These are phyloP conservation scores for Scaptomyza cyrtandrae DNA, from an alignment of 2,888 invertebrate species.

Conservation along the genomic window DNA sequence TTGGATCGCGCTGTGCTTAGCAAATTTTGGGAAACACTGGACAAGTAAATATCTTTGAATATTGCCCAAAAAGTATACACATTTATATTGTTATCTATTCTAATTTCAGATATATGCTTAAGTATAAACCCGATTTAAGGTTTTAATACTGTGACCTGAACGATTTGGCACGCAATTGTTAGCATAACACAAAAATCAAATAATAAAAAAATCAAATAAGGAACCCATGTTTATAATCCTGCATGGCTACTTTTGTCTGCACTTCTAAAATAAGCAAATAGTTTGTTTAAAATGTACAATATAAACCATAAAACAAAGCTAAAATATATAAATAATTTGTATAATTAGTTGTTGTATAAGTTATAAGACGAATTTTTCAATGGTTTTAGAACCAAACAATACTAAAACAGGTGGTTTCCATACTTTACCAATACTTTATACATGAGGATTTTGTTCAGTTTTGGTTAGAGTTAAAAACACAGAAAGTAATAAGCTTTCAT, in stretches of 20 bases:
- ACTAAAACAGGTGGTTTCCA: background rate
- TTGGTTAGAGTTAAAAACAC: too few species aligned
- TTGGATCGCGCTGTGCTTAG: constrained; percentile 97
- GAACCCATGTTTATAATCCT: constrained; percentile 10
- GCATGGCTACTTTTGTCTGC: constrained; percentile 8
- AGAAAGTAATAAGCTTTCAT: too few species aligned
- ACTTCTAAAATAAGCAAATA: constrained; percentile 26
- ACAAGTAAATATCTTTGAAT: constrained; percentile 88
- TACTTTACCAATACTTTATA: background rate
- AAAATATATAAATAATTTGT: constrained; percentile 51
- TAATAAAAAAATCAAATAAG: background rate
- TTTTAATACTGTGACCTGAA: constrained; percentile 64
- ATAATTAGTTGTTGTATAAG: constrained; percentile 64
- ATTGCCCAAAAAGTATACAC: too few species aligned
- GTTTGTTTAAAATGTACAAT: constrained; percentile 65
- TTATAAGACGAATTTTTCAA: constrained; percentile 38
- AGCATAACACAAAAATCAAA: constrained; percentile 11
- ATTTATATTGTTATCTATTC: background rate
- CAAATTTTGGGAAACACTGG: constrained; percentile 98
- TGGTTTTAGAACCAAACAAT: background rate
- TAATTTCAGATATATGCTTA: constrained; percentile 82
- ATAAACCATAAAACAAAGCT: constrained; percentile 50
- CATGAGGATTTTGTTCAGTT: too few species aligned
- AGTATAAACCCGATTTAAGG: constrained; percentile 83
- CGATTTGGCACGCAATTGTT: constrained; percentile 18